Evolutionary conservation across 2,113 vertebrate genomes (phyloP).

Genomic region (Tichodroma muraria): DNA sequence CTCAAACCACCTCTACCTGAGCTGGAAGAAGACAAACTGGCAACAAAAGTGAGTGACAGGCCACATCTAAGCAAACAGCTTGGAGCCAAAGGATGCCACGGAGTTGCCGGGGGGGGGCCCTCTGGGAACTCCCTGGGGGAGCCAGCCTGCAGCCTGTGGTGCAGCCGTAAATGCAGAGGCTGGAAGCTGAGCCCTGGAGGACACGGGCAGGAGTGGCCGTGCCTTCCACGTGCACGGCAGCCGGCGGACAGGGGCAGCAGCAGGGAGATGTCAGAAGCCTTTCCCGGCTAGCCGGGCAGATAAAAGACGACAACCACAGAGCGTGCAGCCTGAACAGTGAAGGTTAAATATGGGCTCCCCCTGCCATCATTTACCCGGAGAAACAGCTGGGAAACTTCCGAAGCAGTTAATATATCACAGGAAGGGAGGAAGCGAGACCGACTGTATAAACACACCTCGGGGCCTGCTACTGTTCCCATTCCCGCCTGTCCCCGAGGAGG

Average conservation of each 20-base stretch:
- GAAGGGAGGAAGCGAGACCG: slow-evolving; percentile 39
- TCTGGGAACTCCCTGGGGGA: background rate
- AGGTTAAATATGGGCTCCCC: slow-evolving; percentile 72
- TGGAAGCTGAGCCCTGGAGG: too few relatives aligned
- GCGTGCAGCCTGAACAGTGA: slow-evolving; percentile 33
- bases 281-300: slow-evolving; percentile 26
- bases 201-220: too few relatives aligned
- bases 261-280: background rate
- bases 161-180: background rate
- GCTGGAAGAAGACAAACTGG: background rate
- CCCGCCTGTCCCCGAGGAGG: slow-evolving; percentile 19
- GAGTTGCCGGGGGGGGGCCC: background rate
- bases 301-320: slow-evolving; percentile 55
- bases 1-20: background rate
- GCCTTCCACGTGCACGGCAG: accelerated
- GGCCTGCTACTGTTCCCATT: slow-evolving; percentile 67
- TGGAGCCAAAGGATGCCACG: accelerated
- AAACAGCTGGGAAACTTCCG: slow-evolving; percentile 70
- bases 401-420: slow-evolving; percentile 76
- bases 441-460: slow-evolving; percentile 71
- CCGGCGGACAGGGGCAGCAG: background rate
- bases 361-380: slow-evolving; percentile 69
- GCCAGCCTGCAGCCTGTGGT: background rate
- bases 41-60: background rate
- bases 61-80: background rate